Evolutionary conservation across 2,888 invertebrate species (phyloP), one percentile per base, ranked within the genome.

Genomic region (Phalera bucephala): DNA sequence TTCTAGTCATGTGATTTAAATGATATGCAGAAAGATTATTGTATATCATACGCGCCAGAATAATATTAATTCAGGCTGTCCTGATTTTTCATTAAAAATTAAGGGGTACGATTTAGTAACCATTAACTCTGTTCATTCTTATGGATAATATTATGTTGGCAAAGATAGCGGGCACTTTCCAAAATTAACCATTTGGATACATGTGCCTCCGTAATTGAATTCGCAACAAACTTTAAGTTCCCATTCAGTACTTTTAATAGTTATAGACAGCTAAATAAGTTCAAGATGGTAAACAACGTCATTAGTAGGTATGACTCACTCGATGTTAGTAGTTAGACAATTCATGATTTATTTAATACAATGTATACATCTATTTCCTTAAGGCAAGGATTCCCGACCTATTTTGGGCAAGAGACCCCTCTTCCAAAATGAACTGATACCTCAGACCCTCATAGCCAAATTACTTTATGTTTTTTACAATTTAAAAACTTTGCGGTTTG

Each of bases 81-180:
- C n/a, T n/a, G n/a, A n/a, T n/a, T n/a, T n/a, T n/a, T n/a, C n/a
- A n/a, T n/a, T n/a, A n/a, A n/a, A n/a, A n/a, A n/a, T n/a, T n/a
- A n/a, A n/a, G n/a, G n/a, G n/a, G n/a, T n/a, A n/a, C n/a, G n/a
- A n/a, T 52, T 48, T 54, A 47, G 56, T 56, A 50, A 55, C 59
- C 47, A 51, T 62, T 55, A 50, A 69, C 66, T 65, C 66, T 56
- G 64, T 61, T 72, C 58, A 58, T 64, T 68, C 61, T 63, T 71
- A 73, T 71, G 60, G 62, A 40, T 50, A 44, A 48, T 66, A 62
- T 56, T 56, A 62, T 69, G 69, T 80, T 70, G 78, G 46, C 48
- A 45, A 52, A n/a, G n/a, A 47, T 63, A 40, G 45, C 52, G 50
- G 57, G 49, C 72, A 71, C 78, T 81, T 81, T 80, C 78, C 71